Percentiles rank a stretch among this genome's conserved stretches.
Conservation (phyloP, 2,113 vertebrate species). For the Panthera tigris region DNA sequence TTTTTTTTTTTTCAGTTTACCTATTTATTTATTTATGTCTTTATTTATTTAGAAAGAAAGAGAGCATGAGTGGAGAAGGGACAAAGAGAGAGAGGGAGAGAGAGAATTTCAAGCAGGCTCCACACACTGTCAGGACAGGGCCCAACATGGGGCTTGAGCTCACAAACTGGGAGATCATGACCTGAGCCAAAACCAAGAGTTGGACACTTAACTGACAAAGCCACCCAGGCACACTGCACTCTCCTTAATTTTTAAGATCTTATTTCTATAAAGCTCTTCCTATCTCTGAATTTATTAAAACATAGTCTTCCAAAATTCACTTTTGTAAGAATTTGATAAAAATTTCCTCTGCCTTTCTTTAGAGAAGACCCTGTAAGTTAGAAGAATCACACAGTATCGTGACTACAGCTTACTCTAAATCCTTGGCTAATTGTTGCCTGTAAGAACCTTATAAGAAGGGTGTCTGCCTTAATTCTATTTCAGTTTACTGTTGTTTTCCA, state of each 20-base stretch:
- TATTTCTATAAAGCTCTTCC: not conserved
- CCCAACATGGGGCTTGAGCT: too few species aligned
- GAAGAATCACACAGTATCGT: not conserved
- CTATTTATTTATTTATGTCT: too few species aligned
- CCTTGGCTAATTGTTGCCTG: not conserved
- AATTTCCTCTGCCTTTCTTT: not conserved
- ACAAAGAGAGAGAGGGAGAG: too few species aligned
- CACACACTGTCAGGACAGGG: too few species aligned
- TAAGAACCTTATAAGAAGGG: not conserved
- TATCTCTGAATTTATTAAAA: slow-evolving; percentile 25
- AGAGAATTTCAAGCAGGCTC: too few species aligned
- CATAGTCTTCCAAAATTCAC: not conserved
- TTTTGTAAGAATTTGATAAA: not conserved
- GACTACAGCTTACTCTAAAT: not conserved
- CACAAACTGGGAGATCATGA: too few species aligned
- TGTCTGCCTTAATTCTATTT: not conserved
- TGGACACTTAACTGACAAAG: too few species aligned
- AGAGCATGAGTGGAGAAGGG: too few species aligned
- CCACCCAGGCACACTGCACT: not conserved
- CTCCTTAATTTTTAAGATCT: not conserved
- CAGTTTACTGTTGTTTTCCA: slow-evolving; percentile 12
- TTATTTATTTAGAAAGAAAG: too few species aligned
- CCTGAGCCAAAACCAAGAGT: too few species aligned
- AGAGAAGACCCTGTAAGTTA: not conserved
- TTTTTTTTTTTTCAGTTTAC: not conserved